A percentile compares a stretch with the other conserved stretches of the same genome.
These are phyloP conservation scores for Panagrolaimus sp. DNA, from an alignment of 1,140 invertebrate species.

Conservation along the genomic window DNA sequence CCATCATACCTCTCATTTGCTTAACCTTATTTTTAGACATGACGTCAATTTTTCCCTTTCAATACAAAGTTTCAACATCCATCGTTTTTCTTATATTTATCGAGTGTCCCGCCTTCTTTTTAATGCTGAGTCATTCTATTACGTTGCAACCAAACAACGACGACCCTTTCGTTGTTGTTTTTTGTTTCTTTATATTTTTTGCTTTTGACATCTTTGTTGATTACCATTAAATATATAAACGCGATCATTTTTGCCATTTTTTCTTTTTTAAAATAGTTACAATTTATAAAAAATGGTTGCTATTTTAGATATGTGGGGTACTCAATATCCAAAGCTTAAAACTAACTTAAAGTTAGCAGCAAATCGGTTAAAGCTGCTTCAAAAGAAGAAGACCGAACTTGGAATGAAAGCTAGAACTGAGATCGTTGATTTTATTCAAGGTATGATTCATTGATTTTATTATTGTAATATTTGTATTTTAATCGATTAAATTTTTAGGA, in stretches of 20 bases:
- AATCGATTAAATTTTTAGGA: constrained; percentile 56
- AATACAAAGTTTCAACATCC: background rate
- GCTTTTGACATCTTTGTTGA: background rate
- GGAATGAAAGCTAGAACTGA: constrained; percentile 90
- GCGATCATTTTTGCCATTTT: background rate
- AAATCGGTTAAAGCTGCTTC: constrained; percentile 84
- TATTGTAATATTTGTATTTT: constrained; percentile 13
- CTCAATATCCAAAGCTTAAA: constrained; percentile 83
- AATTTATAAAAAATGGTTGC: constrained; percentile 47
- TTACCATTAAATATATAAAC: background rate
- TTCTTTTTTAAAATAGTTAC: background rate
- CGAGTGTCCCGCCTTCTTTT: background rate
- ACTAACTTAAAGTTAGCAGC: constrained; percentile 85
- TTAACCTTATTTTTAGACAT: background rate
- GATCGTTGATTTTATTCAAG: constrained; percentile 87
- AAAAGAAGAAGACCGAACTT: constrained; percentile 96
- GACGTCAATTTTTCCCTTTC: constrained; percentile 15
- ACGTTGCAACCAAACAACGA: background rate
- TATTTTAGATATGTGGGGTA: constrained; percentile 52
- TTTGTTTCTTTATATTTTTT: background rate
- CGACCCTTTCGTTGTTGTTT: background rate
- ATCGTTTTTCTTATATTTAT: constrained; percentile 4
- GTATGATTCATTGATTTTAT: constrained; percentile 32
- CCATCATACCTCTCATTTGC: background rate
- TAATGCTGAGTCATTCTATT: no score